phyloP scores from a whole-genome alignment of 92 coral and sea anemone species.

The Muricea muricata region DNA sequence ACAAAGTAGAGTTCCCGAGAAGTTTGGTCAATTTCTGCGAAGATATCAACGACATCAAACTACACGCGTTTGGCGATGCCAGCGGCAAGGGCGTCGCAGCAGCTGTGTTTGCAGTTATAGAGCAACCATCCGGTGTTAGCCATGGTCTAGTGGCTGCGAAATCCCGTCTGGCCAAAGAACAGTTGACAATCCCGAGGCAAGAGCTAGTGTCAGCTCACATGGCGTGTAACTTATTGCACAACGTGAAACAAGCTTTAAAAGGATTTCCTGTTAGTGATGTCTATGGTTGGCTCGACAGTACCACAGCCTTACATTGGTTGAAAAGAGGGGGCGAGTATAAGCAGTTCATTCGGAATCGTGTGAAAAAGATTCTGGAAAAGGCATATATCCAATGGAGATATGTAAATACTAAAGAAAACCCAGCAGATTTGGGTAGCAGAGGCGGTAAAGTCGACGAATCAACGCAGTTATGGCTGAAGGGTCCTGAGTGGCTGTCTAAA shows the following conservation, averaged over 20 bases:
- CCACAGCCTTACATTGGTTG: conserved; percentile 11
- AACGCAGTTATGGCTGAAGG: background rate
- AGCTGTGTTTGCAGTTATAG: background rate
- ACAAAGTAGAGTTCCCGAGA: background rate
- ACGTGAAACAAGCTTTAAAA: background rate
- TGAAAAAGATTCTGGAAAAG: background rate
- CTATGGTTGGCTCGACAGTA: conserved; percentile 7
- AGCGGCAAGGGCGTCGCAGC: conserved; percentile 6
- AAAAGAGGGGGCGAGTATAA: background rate
- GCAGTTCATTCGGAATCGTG: background rate
- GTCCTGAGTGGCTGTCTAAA: background rate
- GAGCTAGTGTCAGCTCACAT: conserved; percentile 11
- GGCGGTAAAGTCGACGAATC: background rate
- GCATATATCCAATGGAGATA: background rate
- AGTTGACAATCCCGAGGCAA: background rate
- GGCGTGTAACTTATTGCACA: background rate
- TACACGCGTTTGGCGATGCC: conserved; percentile 8
- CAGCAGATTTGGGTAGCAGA: background rate
- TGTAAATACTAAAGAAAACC: background rate
- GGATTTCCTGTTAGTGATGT: background rate
- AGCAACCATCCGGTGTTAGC: background rate
- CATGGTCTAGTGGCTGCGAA: conserved; percentile 5
- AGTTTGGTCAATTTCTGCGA: background rate
- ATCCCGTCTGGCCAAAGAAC: background rate
- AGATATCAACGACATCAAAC: background rate